phyloP scores from a whole-genome alignment of 2,113 vertebrate species.

The Gallinago undulata region DNA sequence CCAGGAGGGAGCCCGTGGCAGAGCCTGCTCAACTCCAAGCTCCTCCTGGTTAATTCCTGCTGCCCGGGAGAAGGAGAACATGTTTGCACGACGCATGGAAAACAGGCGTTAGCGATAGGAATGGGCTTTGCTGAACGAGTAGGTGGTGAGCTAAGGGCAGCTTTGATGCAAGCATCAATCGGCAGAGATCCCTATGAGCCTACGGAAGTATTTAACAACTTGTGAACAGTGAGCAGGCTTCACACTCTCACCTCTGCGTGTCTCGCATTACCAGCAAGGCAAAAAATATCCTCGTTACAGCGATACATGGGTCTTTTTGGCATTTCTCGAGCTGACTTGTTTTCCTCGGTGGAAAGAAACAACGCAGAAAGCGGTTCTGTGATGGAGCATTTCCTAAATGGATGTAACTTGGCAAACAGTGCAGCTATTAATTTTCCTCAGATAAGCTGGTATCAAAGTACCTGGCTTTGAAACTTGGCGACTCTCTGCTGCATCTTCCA shows the following conservation, averaged over 20 bases:
- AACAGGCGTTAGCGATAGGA: neutral
- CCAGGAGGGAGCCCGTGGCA: neutral
- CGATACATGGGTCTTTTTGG: neutral
- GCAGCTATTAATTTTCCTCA: neutral
- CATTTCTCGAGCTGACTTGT: neutral
- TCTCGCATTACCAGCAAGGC: neutral
- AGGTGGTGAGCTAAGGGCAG: conserved; percentile 34
- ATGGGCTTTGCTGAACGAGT: conserved; percentile 6
- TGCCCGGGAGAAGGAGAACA: neutral
- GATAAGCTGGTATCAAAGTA: conserved; percentile 5
- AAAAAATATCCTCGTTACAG: neutral
- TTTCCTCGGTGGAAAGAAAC: neutral
- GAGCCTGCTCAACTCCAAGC: neutral
- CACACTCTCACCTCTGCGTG: neutral
- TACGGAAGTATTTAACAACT: neutral
- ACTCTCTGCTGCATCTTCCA: neutral
- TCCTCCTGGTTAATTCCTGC: neutral
- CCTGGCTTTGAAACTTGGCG: neutral
- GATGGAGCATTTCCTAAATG: neutral
- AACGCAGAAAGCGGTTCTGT: neutral
- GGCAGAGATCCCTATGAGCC: neutral
- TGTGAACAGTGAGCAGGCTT: neutral
- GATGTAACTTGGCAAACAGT: neutral
- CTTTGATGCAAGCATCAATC: conserved; percentile 19
- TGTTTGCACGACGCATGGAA: neutral